A percentile compares a stretch with the other conserved stretches of the same genome.
phyloP scores from a whole-genome alignment of 2,113 vertebrate genomes.

The Ovis canadensis region DNA sequence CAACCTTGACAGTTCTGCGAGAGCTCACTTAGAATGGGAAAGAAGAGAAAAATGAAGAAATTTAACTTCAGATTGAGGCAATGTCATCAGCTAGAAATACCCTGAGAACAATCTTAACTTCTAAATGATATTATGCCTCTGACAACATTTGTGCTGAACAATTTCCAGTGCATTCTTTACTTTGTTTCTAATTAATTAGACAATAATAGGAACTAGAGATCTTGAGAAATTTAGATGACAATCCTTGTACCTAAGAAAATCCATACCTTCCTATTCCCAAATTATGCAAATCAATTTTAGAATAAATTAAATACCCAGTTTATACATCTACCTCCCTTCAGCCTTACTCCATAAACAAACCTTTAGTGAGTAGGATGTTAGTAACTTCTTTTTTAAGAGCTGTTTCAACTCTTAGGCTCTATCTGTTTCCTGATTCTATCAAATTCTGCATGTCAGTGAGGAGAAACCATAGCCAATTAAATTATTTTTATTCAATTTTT shows the following conservation, averaged over 20 bases:
- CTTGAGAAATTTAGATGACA: background rate
- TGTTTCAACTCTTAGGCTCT: background rate
- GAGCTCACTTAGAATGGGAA: background rate
- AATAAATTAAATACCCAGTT: background rate
- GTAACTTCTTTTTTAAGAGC: background rate
- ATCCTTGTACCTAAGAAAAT: background rate
- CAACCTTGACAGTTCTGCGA: background rate
- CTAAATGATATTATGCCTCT: background rate
- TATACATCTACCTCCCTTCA: background rate
- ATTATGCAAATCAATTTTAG: background rate
- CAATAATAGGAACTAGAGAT: background rate
- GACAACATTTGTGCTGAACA: background rate
- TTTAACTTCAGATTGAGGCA: background rate
- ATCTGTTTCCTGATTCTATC: background rate
- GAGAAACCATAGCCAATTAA: background rate
- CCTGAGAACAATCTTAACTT: background rate
- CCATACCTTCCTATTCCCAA: background rate
- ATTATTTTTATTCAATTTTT: background rate
- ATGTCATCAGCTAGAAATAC: background rate
- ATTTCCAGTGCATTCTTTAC: background rate
- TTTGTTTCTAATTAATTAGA: background rate
- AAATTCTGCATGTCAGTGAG: background rate
- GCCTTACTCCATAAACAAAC: background rate
- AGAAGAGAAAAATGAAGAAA: background rate
- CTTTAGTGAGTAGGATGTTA: background rate